phyloP scores from a whole-genome alignment of 2,888 invertebrate genomes.

The Eulithis prunata region DNA sequence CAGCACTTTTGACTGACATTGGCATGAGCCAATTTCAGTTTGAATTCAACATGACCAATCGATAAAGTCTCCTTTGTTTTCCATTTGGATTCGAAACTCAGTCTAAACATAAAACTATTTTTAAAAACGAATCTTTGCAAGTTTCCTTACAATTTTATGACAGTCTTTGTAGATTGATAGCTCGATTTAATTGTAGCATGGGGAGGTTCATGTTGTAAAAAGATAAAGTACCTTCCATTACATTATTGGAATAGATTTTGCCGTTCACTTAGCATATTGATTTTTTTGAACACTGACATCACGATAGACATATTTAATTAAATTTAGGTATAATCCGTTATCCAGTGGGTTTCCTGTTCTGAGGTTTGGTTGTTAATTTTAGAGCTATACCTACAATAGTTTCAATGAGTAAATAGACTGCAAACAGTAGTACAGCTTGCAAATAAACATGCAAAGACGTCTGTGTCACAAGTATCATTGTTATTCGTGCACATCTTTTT shows the following conservation, averaged over 20 bases:
- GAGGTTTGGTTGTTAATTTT: conserved; percentile 33
- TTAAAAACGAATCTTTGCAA: too few species aligned
- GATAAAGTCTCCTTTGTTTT: too few species aligned
- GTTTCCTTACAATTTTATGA: too few species aligned
- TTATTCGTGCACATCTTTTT: too few species aligned
- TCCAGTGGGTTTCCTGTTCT: conserved; percentile 26
- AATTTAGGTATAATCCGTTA: conserved; percentile 15
- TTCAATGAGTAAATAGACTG: background rate
- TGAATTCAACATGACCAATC: too few species aligned
- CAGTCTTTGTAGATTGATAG: conserved; percentile 12
- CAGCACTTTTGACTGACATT: too few species aligned
- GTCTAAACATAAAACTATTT: too few species aligned
- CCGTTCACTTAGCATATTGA: conserved; percentile 45
- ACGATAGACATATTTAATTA: conserved; percentile 22
- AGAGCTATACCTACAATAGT: background rate
- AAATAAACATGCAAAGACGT: too few species aligned
- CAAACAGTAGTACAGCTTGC: too few species aligned
- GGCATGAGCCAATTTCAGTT: too few species aligned
- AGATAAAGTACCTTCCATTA: conserved; percentile 26
- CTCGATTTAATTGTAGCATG: conserved; percentile 25
- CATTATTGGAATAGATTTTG: conserved; percentile 33
- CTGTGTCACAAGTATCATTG: too few species aligned
- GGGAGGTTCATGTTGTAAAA: conserved; percentile 23
- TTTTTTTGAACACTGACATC: conserved; percentile 45
- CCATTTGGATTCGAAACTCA: too few species aligned